Base-by-base conservation (phyloP, 2,888 invertebrate genomes). In the Euproctis similis region DNA sequence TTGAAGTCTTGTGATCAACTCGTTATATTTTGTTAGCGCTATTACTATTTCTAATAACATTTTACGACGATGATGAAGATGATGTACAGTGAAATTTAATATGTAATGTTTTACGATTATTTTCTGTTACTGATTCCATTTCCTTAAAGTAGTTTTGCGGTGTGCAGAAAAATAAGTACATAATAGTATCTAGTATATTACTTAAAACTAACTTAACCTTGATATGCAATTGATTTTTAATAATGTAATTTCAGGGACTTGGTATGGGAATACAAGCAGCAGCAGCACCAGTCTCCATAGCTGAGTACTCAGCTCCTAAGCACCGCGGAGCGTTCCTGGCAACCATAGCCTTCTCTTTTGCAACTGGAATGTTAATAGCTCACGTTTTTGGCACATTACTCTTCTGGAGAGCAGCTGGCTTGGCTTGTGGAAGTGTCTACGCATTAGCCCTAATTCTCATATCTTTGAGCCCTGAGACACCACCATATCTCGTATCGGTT, bases 381-480 rank as follows among this genome's bases (percentile, higher is more conserved):
- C 92, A 92, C 47, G 53, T 86, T 19, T 73, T 91, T 28, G 92
- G 92, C 0, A 87, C 87, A 9, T 66, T 87, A 34, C 57, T 89
- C 4, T 75, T 84, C 41, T 90, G 90, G 90, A 66, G 87, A 56
- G 50, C 77, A 10, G 86, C 88, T 1, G 88, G 86, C 0, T 47
- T 87, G 1, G 74, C 87, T 10, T 86, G 87, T 35, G 82, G 84
- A 1, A 59, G 74, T 26, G 68, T 85, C 24, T 87, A 88, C 25
- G 51, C 74, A 1, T 3, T 87, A 1, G 81, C 86, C n/a, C 63
- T 86, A 7, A 46, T 89, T 0, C 59, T 89, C 0, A 62, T 89
- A 2, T 65, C 85, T 0, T 51, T 88, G 1, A 66, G 87, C 2
- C 89, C 89, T 1, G 92, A 92, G 70, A 88, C 90, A 1, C 91